Conservation (phyloP, 1,140 invertebrate species). For the Semibalanus balanoides region DNA sequence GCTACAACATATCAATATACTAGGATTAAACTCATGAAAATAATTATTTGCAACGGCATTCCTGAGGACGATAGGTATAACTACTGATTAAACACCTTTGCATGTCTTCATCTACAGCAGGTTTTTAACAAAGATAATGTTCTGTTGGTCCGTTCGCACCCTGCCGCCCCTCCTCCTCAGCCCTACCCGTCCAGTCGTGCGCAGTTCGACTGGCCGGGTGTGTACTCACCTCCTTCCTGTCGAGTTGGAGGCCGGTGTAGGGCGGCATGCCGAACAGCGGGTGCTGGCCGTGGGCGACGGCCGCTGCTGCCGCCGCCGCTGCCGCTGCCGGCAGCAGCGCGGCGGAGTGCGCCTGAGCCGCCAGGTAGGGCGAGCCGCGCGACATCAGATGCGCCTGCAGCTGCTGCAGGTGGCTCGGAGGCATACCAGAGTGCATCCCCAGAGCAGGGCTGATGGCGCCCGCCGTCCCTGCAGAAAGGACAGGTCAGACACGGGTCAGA, state of each 20-base stretch:
- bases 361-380: constrained; percentile 35
- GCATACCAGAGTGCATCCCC: constrained; percentile 47
- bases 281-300: not conserved
- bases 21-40: too few relatives aligned
- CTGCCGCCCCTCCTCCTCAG: too few relatives aligned
- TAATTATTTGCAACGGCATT: too few relatives aligned
- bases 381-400: constrained; percentile 57
- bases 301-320: constrained; percentile 11
- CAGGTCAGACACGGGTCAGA: too few relatives aligned
- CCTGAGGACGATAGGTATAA: too few relatives aligned
- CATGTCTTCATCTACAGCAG: too few relatives aligned
- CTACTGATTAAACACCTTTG: too few relatives aligned
- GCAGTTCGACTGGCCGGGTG: too few relatives aligned
- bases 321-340: constrained; percentile 8
- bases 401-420: constrained; percentile 51
- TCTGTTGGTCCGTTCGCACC: too few relatives aligned
- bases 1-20: too few relatives aligned
- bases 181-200: too few relatives aligned
- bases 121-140: too few relatives aligned
- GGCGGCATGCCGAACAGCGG: not conserved
- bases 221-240: not conserved
- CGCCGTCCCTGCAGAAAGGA: not conserved
- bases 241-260: not conserved
- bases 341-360: constrained; percentile 17
- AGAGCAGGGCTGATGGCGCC: constrained; percentile 39